Base-by-base conservation (phyloP, 2,797 vertebrate species). In the Corythornis leucogaster region DNA sequence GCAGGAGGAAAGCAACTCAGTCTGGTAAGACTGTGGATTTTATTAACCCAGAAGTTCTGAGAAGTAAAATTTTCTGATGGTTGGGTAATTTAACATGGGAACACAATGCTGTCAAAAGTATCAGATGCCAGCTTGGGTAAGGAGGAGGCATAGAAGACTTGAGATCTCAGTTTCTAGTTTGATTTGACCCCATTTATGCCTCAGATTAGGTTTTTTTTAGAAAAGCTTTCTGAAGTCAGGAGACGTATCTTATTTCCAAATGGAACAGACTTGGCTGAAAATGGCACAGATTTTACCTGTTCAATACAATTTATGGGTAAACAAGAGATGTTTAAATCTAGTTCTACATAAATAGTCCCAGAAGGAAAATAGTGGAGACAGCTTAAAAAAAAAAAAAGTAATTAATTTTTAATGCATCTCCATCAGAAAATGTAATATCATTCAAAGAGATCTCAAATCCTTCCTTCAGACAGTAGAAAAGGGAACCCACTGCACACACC, bases 331-430 rank as follows among this genome's bases (percentile, higher is more conserved):
- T 83, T 89, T 90, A 85, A 89, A 89, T 70, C 66, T 68, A 64
- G 66, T 86, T 80, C 80, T 85, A 74, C 75, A 50, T 84, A 87
- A 88, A 80, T 68, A 86, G 81, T 46, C 18, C 48, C 63, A 91
- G 64, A 61, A 93, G 71, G 19, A 58, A 95, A 90, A 83, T 8
- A 64, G 30, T 45, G 46, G 75, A 91, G 64, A n/a, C 85, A 82
- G 80, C 43, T 80, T 38, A 38, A 38, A 38, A 38, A 38, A 38
- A 38, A 54, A 42, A 61, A 48, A 63, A 76, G 11, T 15, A 92
- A 93, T 94, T 58, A 58, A 89, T 95, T 87, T 95, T 91, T 93
- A 93, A 96, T 92, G 85, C n/a, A 69, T 45, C 80, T 79, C 40
- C 77, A 82, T 84, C 86, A 79, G 31, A 92, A 95, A 84, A 80